Conservation (phyloP, 2,113 vertebrate species). For the Calidris pugnax region DNA sequence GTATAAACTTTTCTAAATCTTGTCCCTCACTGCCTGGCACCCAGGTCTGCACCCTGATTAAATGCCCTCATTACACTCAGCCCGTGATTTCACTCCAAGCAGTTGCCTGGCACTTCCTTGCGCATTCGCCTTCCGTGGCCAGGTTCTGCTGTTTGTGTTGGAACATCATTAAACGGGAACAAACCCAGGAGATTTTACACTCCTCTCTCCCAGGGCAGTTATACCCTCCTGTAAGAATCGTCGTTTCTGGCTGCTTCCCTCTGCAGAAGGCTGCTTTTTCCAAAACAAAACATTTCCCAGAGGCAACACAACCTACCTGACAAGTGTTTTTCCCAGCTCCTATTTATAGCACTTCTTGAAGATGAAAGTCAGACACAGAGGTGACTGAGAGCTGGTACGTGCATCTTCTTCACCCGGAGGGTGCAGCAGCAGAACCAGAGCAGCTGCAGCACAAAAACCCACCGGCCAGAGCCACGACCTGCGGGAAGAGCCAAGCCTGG, state of each 20-base stretch:
- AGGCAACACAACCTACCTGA: background rate
- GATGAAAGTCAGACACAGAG: background rate
- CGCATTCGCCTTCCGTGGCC: background rate
- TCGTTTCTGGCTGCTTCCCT: background rate
- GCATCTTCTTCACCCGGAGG: background rate
- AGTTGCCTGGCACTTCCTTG: fast-evolving
- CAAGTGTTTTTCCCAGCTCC: background rate
- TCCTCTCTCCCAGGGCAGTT: background rate
- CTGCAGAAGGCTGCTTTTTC: background rate
- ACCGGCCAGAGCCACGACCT: background rate
- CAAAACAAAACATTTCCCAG: background rate
- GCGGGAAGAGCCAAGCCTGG: background rate
- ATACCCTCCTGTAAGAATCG: background rate
- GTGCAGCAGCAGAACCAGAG: background rate
- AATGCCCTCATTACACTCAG: background rate
- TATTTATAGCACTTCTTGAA: background rate
- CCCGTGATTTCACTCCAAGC: background rate
- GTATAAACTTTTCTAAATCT: background rate
- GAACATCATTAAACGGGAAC: background rate
- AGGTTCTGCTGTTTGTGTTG: background rate
- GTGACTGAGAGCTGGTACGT: background rate
- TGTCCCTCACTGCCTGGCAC: background rate
- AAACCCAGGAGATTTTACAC: background rate
- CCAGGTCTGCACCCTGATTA: background rate
- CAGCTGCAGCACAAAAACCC: background rate